Conservation (phyloP, 2,888 invertebrate species). For the Nomada ferruginata region DNA sequence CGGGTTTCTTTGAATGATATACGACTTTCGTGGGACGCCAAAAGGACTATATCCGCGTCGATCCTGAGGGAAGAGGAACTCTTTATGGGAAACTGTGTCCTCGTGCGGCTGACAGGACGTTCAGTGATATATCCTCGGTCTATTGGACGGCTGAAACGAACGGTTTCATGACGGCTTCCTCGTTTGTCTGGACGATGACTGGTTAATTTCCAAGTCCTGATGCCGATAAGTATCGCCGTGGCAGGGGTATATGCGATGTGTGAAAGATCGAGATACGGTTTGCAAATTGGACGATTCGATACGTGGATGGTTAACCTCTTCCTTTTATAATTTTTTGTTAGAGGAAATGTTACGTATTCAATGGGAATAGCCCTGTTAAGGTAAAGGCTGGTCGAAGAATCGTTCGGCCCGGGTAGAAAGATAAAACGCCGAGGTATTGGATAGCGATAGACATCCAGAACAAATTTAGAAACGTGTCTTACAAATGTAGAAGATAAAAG, state of each 20-base stretch:
- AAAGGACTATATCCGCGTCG: slow-evolving; percentile 22
- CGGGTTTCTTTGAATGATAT: slow-evolving; percentile 61
- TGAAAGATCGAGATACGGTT: slow-evolving; percentile 9
- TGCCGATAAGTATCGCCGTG: neutral
- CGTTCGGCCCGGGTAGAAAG: no score
- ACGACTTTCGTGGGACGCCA: slow-evolving; percentile 50
- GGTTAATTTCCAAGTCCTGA: slow-evolving; percentile 52
- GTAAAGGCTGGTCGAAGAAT: no score
- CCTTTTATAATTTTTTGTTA: neutral
- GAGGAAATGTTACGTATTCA: no score
- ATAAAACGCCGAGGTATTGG: no score
- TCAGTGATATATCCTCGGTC: slow-evolving; percentile 51
- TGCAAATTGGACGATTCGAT: slow-evolving; percentile 2
- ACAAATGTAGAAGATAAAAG: no score
- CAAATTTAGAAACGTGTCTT: no score
- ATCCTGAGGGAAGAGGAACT: slow-evolving; percentile 14
- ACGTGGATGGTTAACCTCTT: neutral
- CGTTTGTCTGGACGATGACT: slow-evolving; percentile 57
- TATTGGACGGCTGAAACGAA: slow-evolving; percentile 41
- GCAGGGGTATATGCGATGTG: neutral
- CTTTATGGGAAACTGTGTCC: slow-evolving; percentile 47
- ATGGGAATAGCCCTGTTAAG: no score
- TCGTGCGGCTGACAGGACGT: slow-evolving; percentile 22
- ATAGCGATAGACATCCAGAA: no score
- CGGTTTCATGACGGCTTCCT: slow-evolving; percentile 36